These are phyloP conservation scores for Heterohyrax brucei DNA, from an alignment of 2,797 vertebrate genomes.

Conservation along the genomic window DNA sequence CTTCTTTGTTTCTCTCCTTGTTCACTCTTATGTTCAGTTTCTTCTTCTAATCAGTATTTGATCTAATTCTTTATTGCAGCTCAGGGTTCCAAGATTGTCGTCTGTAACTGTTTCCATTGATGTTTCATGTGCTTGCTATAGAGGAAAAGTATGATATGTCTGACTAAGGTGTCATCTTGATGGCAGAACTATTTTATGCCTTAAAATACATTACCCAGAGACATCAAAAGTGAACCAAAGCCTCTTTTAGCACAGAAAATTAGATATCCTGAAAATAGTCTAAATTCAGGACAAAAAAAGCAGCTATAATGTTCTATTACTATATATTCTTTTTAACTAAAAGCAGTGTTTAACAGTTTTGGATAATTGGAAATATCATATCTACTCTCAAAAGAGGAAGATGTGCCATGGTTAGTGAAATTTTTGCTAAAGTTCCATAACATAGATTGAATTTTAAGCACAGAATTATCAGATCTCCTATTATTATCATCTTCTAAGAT, in stretches of 20 bases:
- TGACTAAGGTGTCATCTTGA: too few relatives aligned
- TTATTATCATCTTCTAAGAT: not conserved
- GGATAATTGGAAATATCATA: conserved; percentile 26
- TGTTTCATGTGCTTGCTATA: too few relatives aligned
- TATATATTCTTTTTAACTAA: not conserved
- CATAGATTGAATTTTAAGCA: not conserved
- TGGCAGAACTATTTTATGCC: too few relatives aligned
- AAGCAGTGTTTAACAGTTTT: conserved; percentile 8
- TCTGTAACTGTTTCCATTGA: too few relatives aligned
- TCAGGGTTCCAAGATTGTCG: too few relatives aligned
- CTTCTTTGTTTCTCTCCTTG: too few relatives aligned
- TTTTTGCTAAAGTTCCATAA: not conserved
- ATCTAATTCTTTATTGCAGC: too few relatives aligned
- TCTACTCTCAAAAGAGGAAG: not conserved
- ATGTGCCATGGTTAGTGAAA: not conserved
- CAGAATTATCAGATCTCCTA: not conserved
- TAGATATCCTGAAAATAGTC: not conserved
- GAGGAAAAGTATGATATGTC: too few relatives aligned
- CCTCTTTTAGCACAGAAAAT: not conserved
- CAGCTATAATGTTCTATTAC: not conserved
- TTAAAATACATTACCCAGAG: not conserved
- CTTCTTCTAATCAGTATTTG: too few relatives aligned
- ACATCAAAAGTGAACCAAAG: not conserved
- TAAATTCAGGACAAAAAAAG: not conserved
- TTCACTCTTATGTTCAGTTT: too few relatives aligned